A percentile compares a stretch with the other conserved stretches of the same genome.
These are phyloP conservation scores for Pterostichus madidus DNA, from an alignment of 2,888 invertebrate genomes.

Conservation along the genomic window DNA sequence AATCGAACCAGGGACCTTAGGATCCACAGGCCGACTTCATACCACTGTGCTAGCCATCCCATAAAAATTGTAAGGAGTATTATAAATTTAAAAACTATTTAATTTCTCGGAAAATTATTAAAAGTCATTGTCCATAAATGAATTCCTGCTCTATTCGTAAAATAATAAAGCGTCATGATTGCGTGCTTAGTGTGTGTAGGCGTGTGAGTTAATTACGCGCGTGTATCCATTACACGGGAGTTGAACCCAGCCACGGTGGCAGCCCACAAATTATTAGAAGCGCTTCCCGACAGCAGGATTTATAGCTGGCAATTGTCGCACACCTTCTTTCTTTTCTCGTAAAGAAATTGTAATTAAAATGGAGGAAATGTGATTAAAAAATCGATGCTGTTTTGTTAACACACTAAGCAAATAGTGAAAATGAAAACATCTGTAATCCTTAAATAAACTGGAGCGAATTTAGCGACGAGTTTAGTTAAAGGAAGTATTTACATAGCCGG, in stretches of 20 bases:
- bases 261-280: conserved; percentile 21
- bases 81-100: too few relatives aligned
- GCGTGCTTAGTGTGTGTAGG: not conserved
- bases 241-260: not conserved
- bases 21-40: too few relatives aligned
- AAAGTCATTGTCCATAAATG: too few relatives aligned
- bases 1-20: too few relatives aligned
- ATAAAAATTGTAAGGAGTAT: too few relatives aligned
- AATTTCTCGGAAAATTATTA: too few relatives aligned
- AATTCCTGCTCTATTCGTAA: too few relatives aligned
- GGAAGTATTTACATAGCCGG: conserved; percentile 30
- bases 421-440: conserved; percentile 16
- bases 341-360: too few relatives aligned
- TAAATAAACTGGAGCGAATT: conserved; percentile 5
- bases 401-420: not conserved
- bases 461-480: not conserved
- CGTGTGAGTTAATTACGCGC: conserved; percentile 12
- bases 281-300: not conserved
- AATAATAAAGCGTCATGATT: too few relatives aligned
- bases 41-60: too few relatives aligned
- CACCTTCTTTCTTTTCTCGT: not conserved
- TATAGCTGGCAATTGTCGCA: conserved; percentile 5
- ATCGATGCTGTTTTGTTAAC: conserved; percentile 3
- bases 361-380: not conserved
- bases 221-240: conserved; percentile 32